Conservation (phyloP, 2,888 invertebrate genomes). For the Cactoblastis cactorum region DNA sequence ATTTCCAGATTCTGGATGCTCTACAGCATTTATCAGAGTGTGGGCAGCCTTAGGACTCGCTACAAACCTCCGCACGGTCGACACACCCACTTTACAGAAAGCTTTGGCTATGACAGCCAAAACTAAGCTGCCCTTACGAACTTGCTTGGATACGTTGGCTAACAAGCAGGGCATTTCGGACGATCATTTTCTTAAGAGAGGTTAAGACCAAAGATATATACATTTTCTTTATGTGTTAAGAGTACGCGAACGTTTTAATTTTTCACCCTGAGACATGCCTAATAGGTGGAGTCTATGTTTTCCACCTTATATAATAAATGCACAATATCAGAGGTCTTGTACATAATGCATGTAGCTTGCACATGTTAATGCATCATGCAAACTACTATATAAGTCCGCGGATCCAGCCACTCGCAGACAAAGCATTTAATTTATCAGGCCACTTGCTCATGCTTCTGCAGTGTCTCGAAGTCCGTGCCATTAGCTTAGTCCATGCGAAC, state of each 20-base stretch:
- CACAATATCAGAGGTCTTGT: too few relatives aligned
- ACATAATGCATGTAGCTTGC: too few relatives aligned
- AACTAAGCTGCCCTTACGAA: slow-evolving; percentile 73
- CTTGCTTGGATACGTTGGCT: slow-evolving; percentile 76
- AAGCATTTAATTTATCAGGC: too few relatives aligned
- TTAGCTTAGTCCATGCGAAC: too few relatives aligned
- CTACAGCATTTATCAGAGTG: slow-evolving; percentile 83
- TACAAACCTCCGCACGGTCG: slow-evolving; percentile 81
- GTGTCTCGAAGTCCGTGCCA: too few relatives aligned
- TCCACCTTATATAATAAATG: too few relatives aligned
- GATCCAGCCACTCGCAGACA: too few relatives aligned
- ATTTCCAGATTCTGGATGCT: slow-evolving; percentile 77
- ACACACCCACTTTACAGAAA: slow-evolving; percentile 80
- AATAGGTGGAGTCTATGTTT: too few relatives aligned
- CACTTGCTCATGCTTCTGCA: too few relatives aligned
- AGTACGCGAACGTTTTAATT: background rate
- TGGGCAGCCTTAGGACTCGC: slow-evolving; percentile 85
- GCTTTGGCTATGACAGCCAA: slow-evolving; percentile 81
- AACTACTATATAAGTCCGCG: too few relatives aligned
- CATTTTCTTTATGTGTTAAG: background rate
- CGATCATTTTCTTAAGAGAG: slow-evolving; percentile 72
- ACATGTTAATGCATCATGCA: too few relatives aligned
- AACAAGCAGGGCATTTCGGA: slow-evolving; percentile 54
- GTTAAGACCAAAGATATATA: slow-evolving; percentile 27
- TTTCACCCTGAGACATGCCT: too few relatives aligned